Evolutionary conservation across 1,140 invertebrate species (phyloP).

Genomic region (Bombus balteatus): DNA sequence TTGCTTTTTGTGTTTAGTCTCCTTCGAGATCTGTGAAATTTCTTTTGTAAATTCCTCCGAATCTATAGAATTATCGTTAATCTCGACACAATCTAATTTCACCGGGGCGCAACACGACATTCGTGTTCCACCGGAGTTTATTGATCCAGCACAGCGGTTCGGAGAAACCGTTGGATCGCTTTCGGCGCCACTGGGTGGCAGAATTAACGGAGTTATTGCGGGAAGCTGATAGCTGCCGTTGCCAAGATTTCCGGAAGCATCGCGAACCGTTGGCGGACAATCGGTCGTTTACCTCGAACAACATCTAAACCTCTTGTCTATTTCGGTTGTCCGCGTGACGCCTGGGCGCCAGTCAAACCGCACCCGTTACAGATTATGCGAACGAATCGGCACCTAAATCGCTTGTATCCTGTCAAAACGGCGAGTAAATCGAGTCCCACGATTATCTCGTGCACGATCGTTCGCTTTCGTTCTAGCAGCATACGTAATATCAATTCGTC

Average conservation of each 20-base stretch:
- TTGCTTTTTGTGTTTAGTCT: neutral
- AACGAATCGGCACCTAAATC: conserved; percentile 10
- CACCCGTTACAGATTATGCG: conserved; percentile 10
- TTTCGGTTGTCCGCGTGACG: conserved; percentile 41
- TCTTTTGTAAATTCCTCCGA: no score
- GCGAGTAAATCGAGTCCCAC: neutral
- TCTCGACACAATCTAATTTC: conserved; percentile 20
- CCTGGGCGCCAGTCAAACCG: conserved; percentile 11
- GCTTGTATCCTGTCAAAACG: conserved; percentile 13
- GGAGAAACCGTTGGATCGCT: conserved; percentile 15
- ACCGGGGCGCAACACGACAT: neutral
- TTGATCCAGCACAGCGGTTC: conserved; percentile 29
- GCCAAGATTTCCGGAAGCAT: conserved; percentile 61
- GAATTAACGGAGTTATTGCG: conserved; percentile 54
- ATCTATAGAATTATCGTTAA: neutral
- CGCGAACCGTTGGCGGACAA: conserved; percentile 48
- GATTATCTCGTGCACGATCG: neutral
- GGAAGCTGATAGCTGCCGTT: conserved; percentile 38
- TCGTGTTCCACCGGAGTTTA: conserved; percentile 11
- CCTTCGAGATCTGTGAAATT: neutral
- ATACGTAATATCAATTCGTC: neutral
- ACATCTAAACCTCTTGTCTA: conserved; percentile 52
- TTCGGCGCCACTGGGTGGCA: conserved; percentile 21
- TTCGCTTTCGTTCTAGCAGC: neutral
- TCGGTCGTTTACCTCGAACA: conserved; percentile 63